Conservation (phyloP, 35 echinoderm and acorn worm species). For the Eucidaris tribuloides region DNA sequence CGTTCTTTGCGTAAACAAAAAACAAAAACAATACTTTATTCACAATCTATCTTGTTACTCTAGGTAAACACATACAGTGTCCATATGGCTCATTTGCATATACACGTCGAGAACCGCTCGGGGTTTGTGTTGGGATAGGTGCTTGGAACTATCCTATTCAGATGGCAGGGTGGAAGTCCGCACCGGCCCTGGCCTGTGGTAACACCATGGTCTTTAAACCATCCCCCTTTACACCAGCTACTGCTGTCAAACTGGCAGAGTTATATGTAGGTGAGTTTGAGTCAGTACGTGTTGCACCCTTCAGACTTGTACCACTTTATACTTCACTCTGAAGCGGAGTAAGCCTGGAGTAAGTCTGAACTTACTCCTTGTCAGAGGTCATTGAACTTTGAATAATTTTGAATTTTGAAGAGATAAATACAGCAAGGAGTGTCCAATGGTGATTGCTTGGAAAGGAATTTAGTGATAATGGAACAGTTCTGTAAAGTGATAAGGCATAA, state of each 20-base stretch:
- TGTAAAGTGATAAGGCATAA: no score
- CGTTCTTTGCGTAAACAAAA: no score
- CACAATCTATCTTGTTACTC: background rate
- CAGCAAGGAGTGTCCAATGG: no score
- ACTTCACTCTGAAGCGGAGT: no score
- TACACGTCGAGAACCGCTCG: slow-evolving; percentile 80
- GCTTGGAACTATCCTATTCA: slow-evolving; percentile 96
- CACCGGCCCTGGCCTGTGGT: slow-evolving; percentile 80
- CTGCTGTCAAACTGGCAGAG: slow-evolving; percentile 83
- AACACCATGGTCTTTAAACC: slow-evolving; percentile 99
- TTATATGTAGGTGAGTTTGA: slow-evolving; percentile 44
- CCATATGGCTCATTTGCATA: slow-evolving; percentile 80
- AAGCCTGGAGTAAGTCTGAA: no score
- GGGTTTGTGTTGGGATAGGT: slow-evolving; percentile 92
- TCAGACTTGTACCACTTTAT: no score
- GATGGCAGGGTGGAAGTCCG: slow-evolving; percentile 88
- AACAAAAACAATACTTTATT: no score
- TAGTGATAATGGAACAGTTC: no score
- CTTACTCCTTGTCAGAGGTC: no score
- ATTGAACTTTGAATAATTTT: no score
- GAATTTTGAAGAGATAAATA: no score
- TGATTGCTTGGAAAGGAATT: no score
- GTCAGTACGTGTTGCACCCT: background rate
- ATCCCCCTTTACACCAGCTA: slow-evolving; percentile 77
- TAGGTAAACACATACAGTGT: slow-evolving; percentile 81